phyloP scores from a whole-genome alignment of 2,888 invertebrate genomes.

The Rotaria sp. region DNA sequence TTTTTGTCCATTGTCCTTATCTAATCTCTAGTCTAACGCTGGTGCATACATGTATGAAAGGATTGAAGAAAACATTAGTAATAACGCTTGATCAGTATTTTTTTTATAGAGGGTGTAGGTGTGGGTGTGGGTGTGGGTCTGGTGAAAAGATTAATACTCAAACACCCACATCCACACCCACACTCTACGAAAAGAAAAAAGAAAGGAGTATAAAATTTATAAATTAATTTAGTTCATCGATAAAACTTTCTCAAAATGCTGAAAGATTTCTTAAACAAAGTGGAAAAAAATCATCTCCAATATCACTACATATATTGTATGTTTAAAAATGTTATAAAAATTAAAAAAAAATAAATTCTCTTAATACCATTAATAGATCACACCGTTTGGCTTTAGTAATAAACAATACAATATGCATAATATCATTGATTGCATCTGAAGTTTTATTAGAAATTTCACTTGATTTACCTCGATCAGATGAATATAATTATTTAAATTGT shows the following conservation, averaged over 20 bases:
- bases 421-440: not conserved
- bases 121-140: no score
- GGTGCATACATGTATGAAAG: no score
- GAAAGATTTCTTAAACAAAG: not conserved
- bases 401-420: not conserved
- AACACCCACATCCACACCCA: no score
- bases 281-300: not conserved
- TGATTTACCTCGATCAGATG: not conserved
- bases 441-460: not conserved
- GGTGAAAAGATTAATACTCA: no score
- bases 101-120: no score
- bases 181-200: no score
- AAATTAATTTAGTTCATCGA: not conserved
- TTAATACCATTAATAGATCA: not conserved
- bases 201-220: no score
- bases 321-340: not conserved
- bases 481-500: conserved; percentile 5
- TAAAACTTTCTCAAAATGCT: not conserved
- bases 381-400: not conserved
- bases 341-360: not conserved
- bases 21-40: no score
- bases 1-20: no score
- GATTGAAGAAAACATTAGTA: no score
- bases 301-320: not conserved
- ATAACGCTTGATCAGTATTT: no score